Evolutionary conservation across 1,140 invertebrate species (phyloP).

Genomic region (Drosophila sucinea): DNA sequence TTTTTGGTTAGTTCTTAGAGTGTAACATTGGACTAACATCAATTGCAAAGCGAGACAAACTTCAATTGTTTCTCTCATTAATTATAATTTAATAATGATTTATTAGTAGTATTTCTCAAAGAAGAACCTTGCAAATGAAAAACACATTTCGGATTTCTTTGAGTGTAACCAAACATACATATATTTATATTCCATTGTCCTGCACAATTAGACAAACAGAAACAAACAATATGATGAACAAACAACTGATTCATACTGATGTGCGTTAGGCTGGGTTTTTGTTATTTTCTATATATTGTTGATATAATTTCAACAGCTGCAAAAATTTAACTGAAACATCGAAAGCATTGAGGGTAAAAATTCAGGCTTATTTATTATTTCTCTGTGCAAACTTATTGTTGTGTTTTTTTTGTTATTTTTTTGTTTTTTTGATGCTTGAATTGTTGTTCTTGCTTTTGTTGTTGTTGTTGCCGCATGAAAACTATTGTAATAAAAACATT

Average conservation of each 20-base stretch:
- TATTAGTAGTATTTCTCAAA: neutral
- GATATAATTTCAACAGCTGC: constrained; percentile 34
- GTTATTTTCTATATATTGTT: neutral
- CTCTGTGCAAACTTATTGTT: constrained; percentile 7
- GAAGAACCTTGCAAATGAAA: no score
- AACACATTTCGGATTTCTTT: neutral
- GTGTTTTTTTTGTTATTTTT: neutral
- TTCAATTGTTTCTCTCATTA: constrained; percentile 8
- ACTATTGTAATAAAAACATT: constrained; percentile 68
- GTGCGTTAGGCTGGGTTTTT: neutral
- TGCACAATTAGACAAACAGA: constrained; percentile 31
- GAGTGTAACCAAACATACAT: neutral
- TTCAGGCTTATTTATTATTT: constrained; percentile 17
- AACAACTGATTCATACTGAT: constrained; percentile 20
- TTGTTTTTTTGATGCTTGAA: constrained; percentile 12
- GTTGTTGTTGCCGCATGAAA: constrained; percentile 54
- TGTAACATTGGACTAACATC: no score
- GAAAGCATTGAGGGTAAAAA: constrained; percentile 24
- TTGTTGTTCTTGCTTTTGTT: constrained; percentile 33
- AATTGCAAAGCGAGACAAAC: neutral
- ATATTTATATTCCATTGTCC: constrained; percentile 11
- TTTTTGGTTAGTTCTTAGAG: no score
- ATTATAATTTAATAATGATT: neutral
- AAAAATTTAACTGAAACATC: constrained; percentile 26
- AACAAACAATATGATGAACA: constrained; percentile 20